Conservation (phyloP, 1,140 invertebrate genomes). For the Calephelis virginiensis region DNA sequence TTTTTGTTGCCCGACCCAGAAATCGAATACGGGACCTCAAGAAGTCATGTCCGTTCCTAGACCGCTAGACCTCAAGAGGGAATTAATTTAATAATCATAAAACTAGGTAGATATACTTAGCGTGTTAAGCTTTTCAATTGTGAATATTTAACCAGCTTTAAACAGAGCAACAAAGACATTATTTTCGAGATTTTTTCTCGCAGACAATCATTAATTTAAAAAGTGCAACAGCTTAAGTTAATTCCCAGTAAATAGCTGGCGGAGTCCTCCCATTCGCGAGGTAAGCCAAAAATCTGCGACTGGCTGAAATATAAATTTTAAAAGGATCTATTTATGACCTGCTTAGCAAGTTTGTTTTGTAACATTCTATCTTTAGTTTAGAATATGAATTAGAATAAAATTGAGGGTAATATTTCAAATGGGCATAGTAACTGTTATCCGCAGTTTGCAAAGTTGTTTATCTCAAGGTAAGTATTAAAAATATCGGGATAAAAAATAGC, state of each 20-base stretch:
- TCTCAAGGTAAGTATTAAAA: too few species aligned
- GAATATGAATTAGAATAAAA: background rate
- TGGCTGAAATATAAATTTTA: constrained; percentile 68
- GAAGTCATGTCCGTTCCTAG: too few species aligned
- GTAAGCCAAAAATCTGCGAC: constrained; percentile 67
- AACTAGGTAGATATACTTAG: too few species aligned
- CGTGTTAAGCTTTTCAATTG: constrained; percentile 6
- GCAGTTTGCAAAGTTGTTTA: too few species aligned
- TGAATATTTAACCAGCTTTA: constrained; percentile 11
- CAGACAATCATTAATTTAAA: constrained; percentile 31
- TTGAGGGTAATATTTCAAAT: too few species aligned
- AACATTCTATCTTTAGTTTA: constrained; percentile 19
- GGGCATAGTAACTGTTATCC: too few species aligned
- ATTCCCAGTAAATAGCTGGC: constrained; percentile 50
- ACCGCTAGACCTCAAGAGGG: too few species aligned
- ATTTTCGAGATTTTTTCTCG: constrained; percentile 20
- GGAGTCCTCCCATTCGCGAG: constrained; percentile 40
- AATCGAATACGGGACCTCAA: too few species aligned
- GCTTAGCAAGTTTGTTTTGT: constrained; percentile 64
- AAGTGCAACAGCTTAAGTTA: constrained; percentile 51
- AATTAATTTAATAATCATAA: too few species aligned
- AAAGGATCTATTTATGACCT: constrained; percentile 61
- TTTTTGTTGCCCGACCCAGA: too few species aligned
- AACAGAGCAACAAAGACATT: constrained; percentile 9
- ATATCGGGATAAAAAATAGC: too few species aligned